Conservation (phyloP, 2,797 vertebrate species). For the Pteropus rufus region DNA sequence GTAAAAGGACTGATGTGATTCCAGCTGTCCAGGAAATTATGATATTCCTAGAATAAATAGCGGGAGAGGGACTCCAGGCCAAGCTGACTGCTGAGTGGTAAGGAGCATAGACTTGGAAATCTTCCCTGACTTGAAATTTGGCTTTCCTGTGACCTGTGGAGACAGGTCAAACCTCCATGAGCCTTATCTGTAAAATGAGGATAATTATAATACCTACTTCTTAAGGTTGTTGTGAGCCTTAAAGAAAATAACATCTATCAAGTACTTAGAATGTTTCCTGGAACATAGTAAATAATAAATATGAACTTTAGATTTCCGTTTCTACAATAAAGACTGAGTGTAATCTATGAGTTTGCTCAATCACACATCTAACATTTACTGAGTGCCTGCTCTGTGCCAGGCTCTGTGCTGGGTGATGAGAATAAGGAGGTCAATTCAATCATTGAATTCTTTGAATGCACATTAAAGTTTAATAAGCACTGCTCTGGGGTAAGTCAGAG, state of each 20-base stretch:
- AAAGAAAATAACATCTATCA: neutral
- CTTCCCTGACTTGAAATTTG: neutral
- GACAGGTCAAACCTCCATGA: neutral
- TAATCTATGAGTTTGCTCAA: neutral
- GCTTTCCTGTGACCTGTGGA: neutral
- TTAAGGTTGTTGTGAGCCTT: neutral
- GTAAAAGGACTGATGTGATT: neutral
- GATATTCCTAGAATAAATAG: neutral
- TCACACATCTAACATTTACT: neutral
- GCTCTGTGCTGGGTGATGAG: neutral
- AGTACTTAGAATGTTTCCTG: no score
- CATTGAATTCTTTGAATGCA: neutral
- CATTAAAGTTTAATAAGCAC: neutral
- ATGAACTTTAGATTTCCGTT: neutral
- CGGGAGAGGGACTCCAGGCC: neutral
- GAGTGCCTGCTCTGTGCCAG: neutral
- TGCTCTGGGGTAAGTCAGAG: neutral
- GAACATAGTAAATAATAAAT: neutral
- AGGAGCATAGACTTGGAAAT: neutral
- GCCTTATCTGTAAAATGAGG: neutral
- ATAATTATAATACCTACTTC: neutral
- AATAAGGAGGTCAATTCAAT: neutral
- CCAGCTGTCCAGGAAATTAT: neutral
- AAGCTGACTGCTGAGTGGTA: neutral
- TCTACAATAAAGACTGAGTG: neutral